phyloP scores from a whole-genome alignment of 2,113 vertebrate genomes.

The Raja brachyura region DNA sequence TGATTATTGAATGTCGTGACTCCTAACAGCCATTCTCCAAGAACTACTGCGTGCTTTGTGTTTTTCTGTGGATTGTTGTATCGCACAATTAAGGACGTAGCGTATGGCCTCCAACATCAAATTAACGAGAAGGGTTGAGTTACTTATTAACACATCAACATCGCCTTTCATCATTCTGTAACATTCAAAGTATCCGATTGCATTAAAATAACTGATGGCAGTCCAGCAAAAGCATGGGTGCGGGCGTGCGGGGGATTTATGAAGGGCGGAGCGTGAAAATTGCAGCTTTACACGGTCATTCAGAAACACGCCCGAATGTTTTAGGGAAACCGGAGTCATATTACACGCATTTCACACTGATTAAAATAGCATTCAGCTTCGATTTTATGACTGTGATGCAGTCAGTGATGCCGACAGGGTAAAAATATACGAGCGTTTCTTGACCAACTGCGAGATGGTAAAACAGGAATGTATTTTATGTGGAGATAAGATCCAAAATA shows the following conservation, averaged over 20 bases:
- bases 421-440: constrained; percentile 42
- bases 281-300: background rate
- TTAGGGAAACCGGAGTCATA: background rate
- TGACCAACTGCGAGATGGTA: constrained; percentile 40
- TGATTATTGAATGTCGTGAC: background rate
- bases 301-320: background rate
- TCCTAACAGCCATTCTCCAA: background rate
- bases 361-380: background rate
- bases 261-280: background rate
- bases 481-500: constrained; percentile 14
- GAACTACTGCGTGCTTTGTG: background rate
- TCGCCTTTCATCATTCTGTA: background rate
- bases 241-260: background rate
- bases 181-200: background rate
- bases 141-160: background rate
- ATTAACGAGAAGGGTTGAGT: background rate
- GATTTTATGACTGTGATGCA: background rate
- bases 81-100: background rate
- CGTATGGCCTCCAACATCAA: background rate
- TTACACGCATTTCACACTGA: background rate
- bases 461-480: constrained; percentile 37
- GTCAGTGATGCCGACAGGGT: background rate
- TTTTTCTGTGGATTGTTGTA: background rate
- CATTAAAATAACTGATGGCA: background rate
- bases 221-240: background rate